Evolutionary conservation across 2,113 vertebrate genomes (phyloP), one percentile per base, ranked within the genome.

Genomic region (Balaeniceps rex): DNA sequence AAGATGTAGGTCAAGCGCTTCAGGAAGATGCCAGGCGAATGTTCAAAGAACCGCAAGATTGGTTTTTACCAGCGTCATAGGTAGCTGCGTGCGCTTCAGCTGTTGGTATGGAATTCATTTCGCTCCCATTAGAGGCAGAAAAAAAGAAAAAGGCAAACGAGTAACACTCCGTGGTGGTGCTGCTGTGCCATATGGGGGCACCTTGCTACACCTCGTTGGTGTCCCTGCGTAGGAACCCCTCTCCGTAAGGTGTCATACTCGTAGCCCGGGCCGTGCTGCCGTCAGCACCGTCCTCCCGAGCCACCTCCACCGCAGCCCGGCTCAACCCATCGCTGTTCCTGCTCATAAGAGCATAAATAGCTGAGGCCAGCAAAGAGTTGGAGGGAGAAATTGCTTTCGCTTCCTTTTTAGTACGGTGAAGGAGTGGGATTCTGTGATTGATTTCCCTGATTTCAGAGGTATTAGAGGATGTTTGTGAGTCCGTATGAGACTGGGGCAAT

Each of bases 1-100:
- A 91, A 69, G 82, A 95, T 95, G 58, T 96, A 97, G 92, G 91
- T 96, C 89, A 94, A 94, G 33, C 84, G 88, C 71, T 92, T 81
- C 83, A 92, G 88, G 77, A 97, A 93, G 90, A 71, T 92, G 93
- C 83, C 91, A 97, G 61, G 64, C 6, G 7, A 80, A 68, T 29
- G 55, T 79, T 96, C 74, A 77, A 93, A 90, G 78, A 94, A 81
- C 60, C 1, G 0, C 36, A 77, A 86, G 75, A 22, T 14, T 63
- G 66, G 55, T 75, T 92, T 80, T 47, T 52, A 65, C 57, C 26
- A 12, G 52, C 29, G 58, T 78, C 19, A 76, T 80, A 89, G 66
- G 80, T 26, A 85, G 33, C 88, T 95, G 69, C 44, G 2, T n/a
- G 71, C n/a, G 21, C 44, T 94, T 74, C 74, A 74, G 55, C 91